Evolutionary conservation across 1,140 invertebrate genomes (phyloP).

Genomic region (Saxidomus purpurata): DNA sequence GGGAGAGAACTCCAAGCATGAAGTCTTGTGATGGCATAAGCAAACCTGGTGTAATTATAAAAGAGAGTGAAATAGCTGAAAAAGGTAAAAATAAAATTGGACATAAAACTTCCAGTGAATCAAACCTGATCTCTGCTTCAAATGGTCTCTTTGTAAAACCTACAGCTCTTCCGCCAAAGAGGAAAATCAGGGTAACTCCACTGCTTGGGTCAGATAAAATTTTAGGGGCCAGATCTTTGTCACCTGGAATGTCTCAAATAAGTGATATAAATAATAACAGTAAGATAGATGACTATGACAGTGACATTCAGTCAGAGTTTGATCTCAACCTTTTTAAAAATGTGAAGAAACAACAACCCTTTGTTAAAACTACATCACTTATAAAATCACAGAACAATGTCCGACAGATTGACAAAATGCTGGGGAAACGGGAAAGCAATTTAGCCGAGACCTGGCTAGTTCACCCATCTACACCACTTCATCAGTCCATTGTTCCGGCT

Average conservation of each 20-base stretch:
- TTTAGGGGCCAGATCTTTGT: background rate
- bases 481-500: constrained; percentile 4
- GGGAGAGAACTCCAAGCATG: background rate
- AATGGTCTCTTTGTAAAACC: constrained; percentile 47
- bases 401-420: background rate
- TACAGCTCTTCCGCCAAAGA: constrained; percentile 45
- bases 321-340: constrained; percentile 43
- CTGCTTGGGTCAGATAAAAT: background rate
- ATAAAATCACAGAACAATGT: constrained; percentile 64
- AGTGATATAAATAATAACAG: background rate
- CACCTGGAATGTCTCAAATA: background rate
- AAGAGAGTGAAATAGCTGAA: background rate
- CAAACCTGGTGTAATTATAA: background rate
- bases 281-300: background rate
- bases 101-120: background rate
- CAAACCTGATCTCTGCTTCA: background rate
- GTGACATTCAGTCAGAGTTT: constrained; percentile 48
- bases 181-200: constrained; percentile 49
- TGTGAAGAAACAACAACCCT: background rate
- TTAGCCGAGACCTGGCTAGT: constrained; percentile 44
- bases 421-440: constrained; percentile 22
- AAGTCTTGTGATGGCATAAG: background rate
- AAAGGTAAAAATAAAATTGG: background rate
- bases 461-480: constrained; percentile 7
- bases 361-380: background rate